These are phyloP conservation scores for Dolomedes plantarius DNA, from an alignment of 2,888 invertebrate species.

Conservation along the genomic window DNA sequence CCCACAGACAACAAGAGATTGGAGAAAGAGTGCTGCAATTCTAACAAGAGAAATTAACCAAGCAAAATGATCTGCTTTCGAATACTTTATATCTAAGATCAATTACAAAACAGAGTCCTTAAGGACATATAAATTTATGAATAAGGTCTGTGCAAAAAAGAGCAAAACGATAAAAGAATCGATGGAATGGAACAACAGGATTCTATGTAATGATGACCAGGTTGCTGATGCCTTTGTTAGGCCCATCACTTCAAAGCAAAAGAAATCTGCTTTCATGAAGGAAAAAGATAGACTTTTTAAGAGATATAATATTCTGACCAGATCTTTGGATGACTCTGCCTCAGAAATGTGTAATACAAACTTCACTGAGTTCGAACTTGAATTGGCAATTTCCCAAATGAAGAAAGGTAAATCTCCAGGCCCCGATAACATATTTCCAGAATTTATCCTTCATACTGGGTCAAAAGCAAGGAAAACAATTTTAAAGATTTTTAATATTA, in stretches of 20 bases:
- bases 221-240: slow-evolving; percentile 16
- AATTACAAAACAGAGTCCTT: slow-evolving; percentile 31
- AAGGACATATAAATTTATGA: slow-evolving; percentile 31
- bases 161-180: neutral
- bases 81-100: slow-evolving; percentile 32
- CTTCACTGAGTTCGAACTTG: slow-evolving; percentile 7
- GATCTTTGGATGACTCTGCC: neutral
- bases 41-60: slow-evolving; percentile 31
- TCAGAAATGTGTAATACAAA: neutral
- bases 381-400: slow-evolving; percentile 10
- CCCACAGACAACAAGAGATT: neutral
- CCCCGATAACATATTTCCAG: slow-evolving; percentile 13
- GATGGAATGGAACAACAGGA: slow-evolving; percentile 5
- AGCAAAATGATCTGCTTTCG: too few species aligned
- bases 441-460: slow-evolving; percentile 20
- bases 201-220: slow-evolving; percentile 3
- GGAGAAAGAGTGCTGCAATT: neutral
- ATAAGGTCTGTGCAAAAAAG: neutral
- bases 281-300: neutral
- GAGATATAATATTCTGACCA: neutral
- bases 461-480: slow-evolving; percentile 10
- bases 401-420: slow-evolving; percentile 13
- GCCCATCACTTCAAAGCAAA: slow-evolving; percentile 2
- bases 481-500: slow-evolving; percentile 31
- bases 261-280: slow-evolving; percentile 21